A percentile compares a stretch with the other conserved stretches of the same genome.
Conservation (phyloP, 2,113 vertebrate genomes). For the Loxodonta africana region DNA sequence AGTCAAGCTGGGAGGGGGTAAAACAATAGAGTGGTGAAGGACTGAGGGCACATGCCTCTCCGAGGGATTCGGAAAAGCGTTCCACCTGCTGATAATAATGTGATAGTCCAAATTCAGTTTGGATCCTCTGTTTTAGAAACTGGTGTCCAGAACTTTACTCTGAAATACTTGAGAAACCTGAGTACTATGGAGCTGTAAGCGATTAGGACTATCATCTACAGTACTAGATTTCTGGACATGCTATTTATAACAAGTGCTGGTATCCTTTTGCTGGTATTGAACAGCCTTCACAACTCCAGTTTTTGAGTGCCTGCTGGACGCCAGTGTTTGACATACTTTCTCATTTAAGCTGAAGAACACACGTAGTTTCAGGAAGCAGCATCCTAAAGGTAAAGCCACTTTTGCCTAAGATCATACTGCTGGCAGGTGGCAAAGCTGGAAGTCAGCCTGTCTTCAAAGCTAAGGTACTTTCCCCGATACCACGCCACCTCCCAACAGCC, state of each 20-base stretch:
- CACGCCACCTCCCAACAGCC: background rate
- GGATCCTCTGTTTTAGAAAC: constrained; percentile 9
- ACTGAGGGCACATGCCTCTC: background rate
- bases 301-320: background rate
- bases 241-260: background rate
- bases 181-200: background rate
- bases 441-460: background rate
- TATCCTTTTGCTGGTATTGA: background rate
- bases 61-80: constrained; percentile 20
- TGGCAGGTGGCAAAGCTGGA: background rate
- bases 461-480: background rate
- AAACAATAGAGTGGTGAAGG: background rate
- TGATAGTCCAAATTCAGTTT: background rate
- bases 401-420: background rate
- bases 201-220: background rate
- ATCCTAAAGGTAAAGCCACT: background rate
- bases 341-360: background rate
- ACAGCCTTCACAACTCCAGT: background rate
- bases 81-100: background rate
- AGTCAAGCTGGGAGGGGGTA: background rate
- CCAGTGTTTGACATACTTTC: background rate
- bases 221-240: background rate
- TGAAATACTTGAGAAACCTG: constrained; percentile 2
- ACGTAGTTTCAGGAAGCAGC: constrained; percentile 35
- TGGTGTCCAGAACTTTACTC: background rate